Evolutionary conservation across 2,113 vertebrate genomes (phyloP).

Genomic region (Daboia siamensis): DNA sequence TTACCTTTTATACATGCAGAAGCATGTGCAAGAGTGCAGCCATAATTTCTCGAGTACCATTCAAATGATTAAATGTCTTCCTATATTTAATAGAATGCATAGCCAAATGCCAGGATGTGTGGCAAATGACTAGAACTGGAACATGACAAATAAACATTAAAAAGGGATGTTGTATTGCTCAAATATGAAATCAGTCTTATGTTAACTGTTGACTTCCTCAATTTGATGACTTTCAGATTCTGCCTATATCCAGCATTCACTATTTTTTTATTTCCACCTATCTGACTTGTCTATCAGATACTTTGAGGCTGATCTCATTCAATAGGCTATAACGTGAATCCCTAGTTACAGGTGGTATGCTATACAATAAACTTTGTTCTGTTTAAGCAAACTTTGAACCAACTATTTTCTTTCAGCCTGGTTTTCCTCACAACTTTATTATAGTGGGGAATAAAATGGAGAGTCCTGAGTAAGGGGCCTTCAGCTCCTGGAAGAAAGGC

Average conservation of each 20-base stretch:
- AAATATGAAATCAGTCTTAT: background rate
- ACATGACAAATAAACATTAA: background rate
- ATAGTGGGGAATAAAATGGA: background rate
- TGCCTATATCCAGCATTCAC: background rate
- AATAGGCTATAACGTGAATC: background rate
- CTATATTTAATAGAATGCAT: background rate
- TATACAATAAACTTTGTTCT: background rate
- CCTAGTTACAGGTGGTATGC: background rate
- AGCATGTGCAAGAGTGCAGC: background rate
- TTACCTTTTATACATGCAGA: no score
- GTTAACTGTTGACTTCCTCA: background rate
- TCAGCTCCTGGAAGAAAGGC: background rate
- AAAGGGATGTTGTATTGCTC: background rate
- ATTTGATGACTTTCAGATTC: background rate
- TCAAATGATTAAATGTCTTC: background rate
- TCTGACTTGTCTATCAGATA: background rate
- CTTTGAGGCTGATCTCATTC: background rate
- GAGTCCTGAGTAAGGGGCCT: background rate
- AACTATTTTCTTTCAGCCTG: background rate
- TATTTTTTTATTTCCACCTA: background rate
- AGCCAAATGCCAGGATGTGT: background rate
- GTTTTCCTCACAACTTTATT: background rate
- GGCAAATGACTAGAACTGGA: background rate
- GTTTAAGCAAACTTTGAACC: background rate
- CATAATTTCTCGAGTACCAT: background rate